Evolutionary conservation across 2,113 vertebrate species (phyloP), one percentile per base, ranked within the genome.

Genomic region (Chamaetylas fuelleborni): DNA sequence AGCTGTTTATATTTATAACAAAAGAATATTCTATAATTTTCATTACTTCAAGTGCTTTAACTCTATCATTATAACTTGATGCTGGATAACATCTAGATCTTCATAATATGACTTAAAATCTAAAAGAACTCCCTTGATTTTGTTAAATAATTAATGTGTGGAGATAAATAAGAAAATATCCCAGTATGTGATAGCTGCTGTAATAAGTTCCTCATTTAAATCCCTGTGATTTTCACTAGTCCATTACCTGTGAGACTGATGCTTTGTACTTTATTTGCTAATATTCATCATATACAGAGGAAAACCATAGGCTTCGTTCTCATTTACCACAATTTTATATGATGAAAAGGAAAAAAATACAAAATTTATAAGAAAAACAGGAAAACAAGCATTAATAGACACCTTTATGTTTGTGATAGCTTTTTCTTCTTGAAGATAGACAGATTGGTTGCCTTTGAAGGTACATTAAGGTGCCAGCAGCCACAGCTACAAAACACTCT

Each of bases 371-470:
- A 54, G 43, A 74, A 78, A 86, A 91, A 84, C 36, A 82, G 43
- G 77, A 86, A 92, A 36, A 2, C 14, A 89, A 86, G 45, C 33
- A 66, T 57, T 73, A 88, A 36, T 28, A 69, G 56, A 69, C 23
- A 34, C 38, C 8, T 81, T 84, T 43, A 38, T 58, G 11, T 31
- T 8, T 42, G 18, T 57, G 38, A 67, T 54, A 26, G 48, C 14
- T 42, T 80, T 80, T 74, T 56, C 33, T 65, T 29, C 51, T 60
- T n/a, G 23, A 83, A 70, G 25, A 43, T 22, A 78, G 25, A 43
- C 6, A 79, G 61, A 13, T 34, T 58, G 16, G 31, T 38, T 96
- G 72, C 56, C 57, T 96, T 95, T 89, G 92, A 93, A 96, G 28
- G 57, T 60, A 47, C 87, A 84, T 96, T 85, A 93, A 84, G 53